Base-by-base conservation (phyloP, 1,140 invertebrate species). In the Steinernema khuongi region DNA sequence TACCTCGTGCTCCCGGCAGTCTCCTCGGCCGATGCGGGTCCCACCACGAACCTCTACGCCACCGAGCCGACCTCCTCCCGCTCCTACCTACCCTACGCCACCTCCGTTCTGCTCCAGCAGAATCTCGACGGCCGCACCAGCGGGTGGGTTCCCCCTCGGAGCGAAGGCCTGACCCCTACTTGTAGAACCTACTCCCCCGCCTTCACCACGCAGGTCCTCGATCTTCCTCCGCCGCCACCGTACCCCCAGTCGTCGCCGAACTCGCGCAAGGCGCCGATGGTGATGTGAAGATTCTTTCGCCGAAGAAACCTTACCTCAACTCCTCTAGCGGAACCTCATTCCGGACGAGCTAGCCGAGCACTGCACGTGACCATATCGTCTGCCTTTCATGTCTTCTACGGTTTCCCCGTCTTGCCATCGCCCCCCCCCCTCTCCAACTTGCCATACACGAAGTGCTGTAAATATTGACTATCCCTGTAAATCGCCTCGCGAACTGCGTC, bases 271-370 rank as follows among this genome's bases (percentile, higher is more conserved):
- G 50, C 50, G 7, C 50, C 50, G 50, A 60, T 60, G 50, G 50
- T 60, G 4, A 60, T 60, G 50, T 60, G 50, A 60, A 60, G 50
- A 60, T 60, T 60, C 50, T 60, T 60, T 60, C 19, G 26, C 50
- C 50, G 50, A 60, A 60, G 50, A 60, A 60, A 60, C 50, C 7
- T 60, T 60, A 60, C 50, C 50, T 60, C 50, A 60, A 60, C 50
- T 60, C 50, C 50, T 4, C 50, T 60, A 60, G 50, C 50, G 50
- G 50, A 60, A 60, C 50, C 50, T 60, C 50, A 60, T 7, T 60
- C 50, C 50, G 50, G 50, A 60, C 50, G 50, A 60, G 50, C 50
- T 60, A 60, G 50, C 50, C 19, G 50, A 60, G 50, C 50, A 60
- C 50, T 60, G 50, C 50, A 60, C 22, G 50, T 60, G 50, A 22